phyloP scores from a whole-genome alignment of 2,113 vertebrate species.

The Rynchops niger region DNA sequence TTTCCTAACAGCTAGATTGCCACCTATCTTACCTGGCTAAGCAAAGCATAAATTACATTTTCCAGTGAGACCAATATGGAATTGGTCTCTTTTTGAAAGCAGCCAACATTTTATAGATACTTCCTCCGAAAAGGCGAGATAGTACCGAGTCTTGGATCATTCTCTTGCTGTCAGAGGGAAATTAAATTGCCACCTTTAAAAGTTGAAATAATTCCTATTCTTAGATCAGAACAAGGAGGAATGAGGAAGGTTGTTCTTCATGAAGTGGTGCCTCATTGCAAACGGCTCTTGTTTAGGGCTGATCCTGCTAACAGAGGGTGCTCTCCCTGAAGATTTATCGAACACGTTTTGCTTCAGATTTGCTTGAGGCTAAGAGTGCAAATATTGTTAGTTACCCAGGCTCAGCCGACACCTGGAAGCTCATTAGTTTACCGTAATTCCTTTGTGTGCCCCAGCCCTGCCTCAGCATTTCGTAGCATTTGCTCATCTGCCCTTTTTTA shows the following conservation, averaged over 20 bases:
- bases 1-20: constrained; percentile 8
- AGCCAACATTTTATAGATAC: neutral
- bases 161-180: neutral
- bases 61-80: neutral
- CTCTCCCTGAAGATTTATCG: constrained; percentile 8
- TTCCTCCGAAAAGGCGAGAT: neutral
- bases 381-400: constrained; percentile 20
- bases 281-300: neutral
- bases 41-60: constrained; percentile 11
- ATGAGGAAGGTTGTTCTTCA: neutral
- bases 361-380: constrained; percentile 12
- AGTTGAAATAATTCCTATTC: neutral
- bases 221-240: neutral
- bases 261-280: neutral
- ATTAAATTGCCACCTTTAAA: neutral
- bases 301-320: neutral
- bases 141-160: neutral
- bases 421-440: constrained; percentile 47
- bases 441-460: constrained; percentile 34
- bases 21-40: neutral
- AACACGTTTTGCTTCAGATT: neutral
- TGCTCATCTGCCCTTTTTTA: constrained; percentile 12
- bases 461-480: constrained; percentile 36
- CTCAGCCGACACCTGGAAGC: constrained; percentile 36
- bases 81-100: constrained; percentile 1